Evolutionary conservation across 2,797 vertebrate genomes (phyloP).

Genomic region (Martes flavigula): DNA sequence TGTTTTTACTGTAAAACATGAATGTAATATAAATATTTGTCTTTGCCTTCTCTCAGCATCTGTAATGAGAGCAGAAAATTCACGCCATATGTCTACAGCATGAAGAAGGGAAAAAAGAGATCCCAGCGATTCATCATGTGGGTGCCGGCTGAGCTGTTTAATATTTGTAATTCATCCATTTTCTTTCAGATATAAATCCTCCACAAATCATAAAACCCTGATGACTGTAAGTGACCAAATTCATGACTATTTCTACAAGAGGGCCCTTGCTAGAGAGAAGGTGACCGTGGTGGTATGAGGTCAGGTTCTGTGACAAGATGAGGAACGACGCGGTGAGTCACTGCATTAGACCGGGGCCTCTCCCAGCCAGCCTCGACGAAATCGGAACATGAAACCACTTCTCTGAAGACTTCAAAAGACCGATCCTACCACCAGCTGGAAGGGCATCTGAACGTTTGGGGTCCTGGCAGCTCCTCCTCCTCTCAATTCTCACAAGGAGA

Average conservation of each 20-base stretch:
- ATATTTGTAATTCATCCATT: slow-evolving; percentile 77
- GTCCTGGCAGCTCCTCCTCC: background rate
- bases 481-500: background rate
- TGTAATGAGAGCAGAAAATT: slow-evolving; percentile 88
- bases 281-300: background rate
- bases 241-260: background rate
- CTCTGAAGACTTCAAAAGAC: background rate
- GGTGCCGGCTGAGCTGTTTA: slow-evolving; percentile 70
- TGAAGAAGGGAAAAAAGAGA: slow-evolving; percentile 74
- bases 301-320: background rate
- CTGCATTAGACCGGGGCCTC: background rate
- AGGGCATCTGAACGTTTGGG: background rate
- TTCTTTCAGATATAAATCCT: slow-evolving; percentile 62
- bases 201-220: slow-evolving; percentile 48
- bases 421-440: background rate
- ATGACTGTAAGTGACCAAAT: background rate
- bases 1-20: slow-evolving; percentile 91
- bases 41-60: slow-evolving; percentile 88
- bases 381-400: background rate
- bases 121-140: slow-evolving; percentile 79
- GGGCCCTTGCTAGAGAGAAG: background rate
- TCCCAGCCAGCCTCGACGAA: rapidly evolving
- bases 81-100: slow-evolving; percentile 87
- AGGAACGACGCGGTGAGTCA: background rate
- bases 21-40: slow-evolving; percentile 90